Base-by-base conservation (phyloP, 1,140 invertebrate species). In the Drosophila triauraria region DNA sequence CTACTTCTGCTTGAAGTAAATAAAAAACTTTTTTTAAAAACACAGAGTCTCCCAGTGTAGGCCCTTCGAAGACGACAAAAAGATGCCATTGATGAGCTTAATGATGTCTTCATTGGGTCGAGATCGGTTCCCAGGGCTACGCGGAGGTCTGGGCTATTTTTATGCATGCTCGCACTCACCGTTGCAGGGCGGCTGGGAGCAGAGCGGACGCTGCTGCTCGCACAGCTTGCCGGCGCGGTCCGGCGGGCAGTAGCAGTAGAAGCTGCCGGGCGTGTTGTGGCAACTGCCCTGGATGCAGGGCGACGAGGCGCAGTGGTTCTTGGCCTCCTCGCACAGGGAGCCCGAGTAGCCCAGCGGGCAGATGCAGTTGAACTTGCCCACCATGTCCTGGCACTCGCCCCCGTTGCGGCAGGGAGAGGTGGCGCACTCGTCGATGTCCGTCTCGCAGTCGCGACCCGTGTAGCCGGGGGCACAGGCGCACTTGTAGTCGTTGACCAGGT, bases 181-280 rank as follows among this genome's bases (percentile, higher is more conserved):
- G 71, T 94, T 93, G 75, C 95, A 95, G 17, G 95, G 94, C 5
- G 94, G 95, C 84, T 94, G 94, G 53, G 95, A 93, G 80, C 94
- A 94, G 23, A 93, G 93, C 7, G 94, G 94, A 58, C 94, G 94
- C 12, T 94, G 93, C 76, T 96, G 95, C 80, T 97, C 97, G 92
- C 98, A 99, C 93, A 98, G 98, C 92, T 97, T 97, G 38, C 98
- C 98, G 67, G 96, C 95, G 95, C 97, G 98, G 75, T 96, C 96
- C 53, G 95, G 94, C 1, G 96, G 95, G 93, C 98, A 99, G 93
- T 97, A 96, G 93, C 98, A 99, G 84, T 97, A 97, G 93, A 98
- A 98, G 90, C 97, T 96, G 53, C 95, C 95, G 80, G 97, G 95
- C 0, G 96, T 97, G 80, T 97, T 98, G 88, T 97, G 96, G 91